phyloP scores from a whole-genome alignment of 1,140 invertebrate genomes.

The Caenorhabditis tropicalis region DNA sequence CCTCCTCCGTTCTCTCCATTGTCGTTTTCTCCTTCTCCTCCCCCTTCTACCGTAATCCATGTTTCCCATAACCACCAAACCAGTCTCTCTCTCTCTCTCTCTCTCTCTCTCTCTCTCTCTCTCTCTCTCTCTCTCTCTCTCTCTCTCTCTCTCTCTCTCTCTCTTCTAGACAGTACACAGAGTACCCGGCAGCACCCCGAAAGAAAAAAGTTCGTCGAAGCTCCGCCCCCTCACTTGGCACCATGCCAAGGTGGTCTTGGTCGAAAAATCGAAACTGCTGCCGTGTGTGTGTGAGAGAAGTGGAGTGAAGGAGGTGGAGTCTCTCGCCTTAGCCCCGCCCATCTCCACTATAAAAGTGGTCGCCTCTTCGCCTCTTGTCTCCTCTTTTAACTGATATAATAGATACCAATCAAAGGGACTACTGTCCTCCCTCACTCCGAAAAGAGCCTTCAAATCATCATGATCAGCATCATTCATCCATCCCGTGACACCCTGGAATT shows the following conservation, averaged over 20 bases:
- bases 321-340: background rate
- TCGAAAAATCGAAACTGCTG: background rate
- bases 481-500: constrained; percentile 55
- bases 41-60: constrained; percentile 16
- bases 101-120: no score
- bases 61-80: constrained; percentile 25
- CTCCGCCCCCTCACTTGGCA: background rate
- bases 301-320: background rate
- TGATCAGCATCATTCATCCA: constrained; percentile 61
- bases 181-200: background rate
- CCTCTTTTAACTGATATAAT: background rate
- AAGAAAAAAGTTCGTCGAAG: background rate
- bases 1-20: background rate
- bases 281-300: background rate
- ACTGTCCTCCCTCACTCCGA: no score
- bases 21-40: no score
- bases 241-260: constrained; percentile 4
- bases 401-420: no score
- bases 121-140: background rate
- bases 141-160: background rate
- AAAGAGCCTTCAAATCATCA: constrained; percentile 6
- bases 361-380: background rate
- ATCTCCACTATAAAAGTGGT: background rate
- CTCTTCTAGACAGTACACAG: background rate
- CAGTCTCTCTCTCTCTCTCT: constrained; percentile 22